Percentiles rank a stretch among this genome's conserved stretches.
Conservation (phyloP, 2,113 vertebrate genomes). For the Macrotis lagotis region DNA sequence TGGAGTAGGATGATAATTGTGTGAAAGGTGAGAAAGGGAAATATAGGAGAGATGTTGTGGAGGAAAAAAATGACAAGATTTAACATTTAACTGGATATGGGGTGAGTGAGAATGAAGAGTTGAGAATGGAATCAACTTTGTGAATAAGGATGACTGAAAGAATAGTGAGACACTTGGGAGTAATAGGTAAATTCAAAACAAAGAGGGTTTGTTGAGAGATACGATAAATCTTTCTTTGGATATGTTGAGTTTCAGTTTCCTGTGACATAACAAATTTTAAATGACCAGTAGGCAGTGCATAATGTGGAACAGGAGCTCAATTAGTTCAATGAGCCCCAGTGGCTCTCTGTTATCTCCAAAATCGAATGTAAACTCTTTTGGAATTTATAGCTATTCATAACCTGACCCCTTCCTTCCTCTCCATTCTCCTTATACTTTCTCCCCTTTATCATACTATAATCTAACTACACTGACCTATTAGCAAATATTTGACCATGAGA, state of each 20-base stretch:
- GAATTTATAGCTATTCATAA: too few relatives aligned
- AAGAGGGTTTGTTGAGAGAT: background rate
- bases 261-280: too few relatives aligned
- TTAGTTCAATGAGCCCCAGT: too few relatives aligned
- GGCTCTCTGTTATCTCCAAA: too few relatives aligned
- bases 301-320: too few relatives aligned
- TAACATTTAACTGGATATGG: background rate
- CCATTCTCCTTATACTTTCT: too few relatives aligned
- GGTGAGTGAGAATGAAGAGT: background rate
- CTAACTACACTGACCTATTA: too few relatives aligned
- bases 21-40: background rate
- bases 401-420: too few relatives aligned
- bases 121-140: background rate
- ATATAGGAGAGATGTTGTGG: background rate
- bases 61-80: background rate
- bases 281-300: too few relatives aligned
- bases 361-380: too few relatives aligned
- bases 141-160: background rate
- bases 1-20: background rate
- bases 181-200: background rate
- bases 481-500: too few relatives aligned
- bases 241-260: background rate
- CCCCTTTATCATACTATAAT: too few relatives aligned
- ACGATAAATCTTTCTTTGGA: background rate
- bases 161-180: background rate